These are phyloP conservation scores for Agriopis aurantiaria DNA, from an alignment of 2,888 invertebrate species.

Conservation along the genomic window DNA sequence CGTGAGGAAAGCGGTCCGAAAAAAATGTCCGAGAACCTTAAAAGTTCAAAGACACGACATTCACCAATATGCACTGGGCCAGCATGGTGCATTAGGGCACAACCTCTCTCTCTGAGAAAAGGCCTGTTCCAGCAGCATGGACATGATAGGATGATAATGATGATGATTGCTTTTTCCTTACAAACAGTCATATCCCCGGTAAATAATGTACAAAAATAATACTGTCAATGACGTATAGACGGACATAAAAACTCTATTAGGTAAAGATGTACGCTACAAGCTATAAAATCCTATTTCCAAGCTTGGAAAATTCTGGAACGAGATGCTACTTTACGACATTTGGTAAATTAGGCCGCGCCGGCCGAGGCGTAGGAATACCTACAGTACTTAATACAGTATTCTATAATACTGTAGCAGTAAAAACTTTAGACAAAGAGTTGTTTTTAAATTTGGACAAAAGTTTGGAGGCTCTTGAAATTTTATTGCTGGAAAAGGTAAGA, in stretches of 20 bases:
- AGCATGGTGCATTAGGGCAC: too few species aligned
- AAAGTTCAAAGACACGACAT: too few species aligned
- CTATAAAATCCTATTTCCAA: slow-evolving; percentile 57
- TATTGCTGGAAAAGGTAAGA: neutral
- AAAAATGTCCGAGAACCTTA: too few species aligned
- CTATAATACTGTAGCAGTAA: slow-evolving; percentile 26
- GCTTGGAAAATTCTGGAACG: slow-evolving; percentile 51
- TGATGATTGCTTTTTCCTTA: neutral
- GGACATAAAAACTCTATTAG: slow-evolving; percentile 45
- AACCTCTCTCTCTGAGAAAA: too few species aligned
- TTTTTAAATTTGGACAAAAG: too few species aligned
- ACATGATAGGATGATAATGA: too few species aligned
- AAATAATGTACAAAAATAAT: slow-evolving; percentile 1
- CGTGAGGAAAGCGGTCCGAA: too few species aligned
- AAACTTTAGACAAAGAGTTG: slow-evolving; percentile 28
- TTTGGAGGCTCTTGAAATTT: slow-evolving; percentile 10
- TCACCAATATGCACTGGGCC: too few species aligned
- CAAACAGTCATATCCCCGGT: neutral
- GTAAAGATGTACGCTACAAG: slow-evolving; percentile 49
- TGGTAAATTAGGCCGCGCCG: slow-evolving; percentile 53
- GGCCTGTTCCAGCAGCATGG: too few species aligned
- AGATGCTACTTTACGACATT: slow-evolving; percentile 56
- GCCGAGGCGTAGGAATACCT: slow-evolving; percentile 31
- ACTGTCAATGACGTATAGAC: slow-evolving; percentile 18
- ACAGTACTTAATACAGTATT: slow-evolving; percentile 48